Evolutionary conservation across 2,113 vertebrate genomes (phyloP).

Genomic region (Gyps fulvus): DNA sequence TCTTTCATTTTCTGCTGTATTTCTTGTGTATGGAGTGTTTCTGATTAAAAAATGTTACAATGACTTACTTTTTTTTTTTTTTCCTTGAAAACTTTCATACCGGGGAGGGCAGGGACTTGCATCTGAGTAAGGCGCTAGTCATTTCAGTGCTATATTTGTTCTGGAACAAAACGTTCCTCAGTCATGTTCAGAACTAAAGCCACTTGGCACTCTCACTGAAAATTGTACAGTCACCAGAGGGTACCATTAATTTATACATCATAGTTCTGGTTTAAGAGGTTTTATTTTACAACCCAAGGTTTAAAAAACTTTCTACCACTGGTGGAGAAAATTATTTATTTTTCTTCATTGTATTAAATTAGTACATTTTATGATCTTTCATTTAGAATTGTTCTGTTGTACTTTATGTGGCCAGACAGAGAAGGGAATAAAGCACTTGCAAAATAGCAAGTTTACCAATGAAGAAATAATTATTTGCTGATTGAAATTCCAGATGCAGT

Average conservation of each 20-base stretch:
- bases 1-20: not conserved
- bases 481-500: not conserved
- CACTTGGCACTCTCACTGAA: not conserved
- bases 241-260: not conserved
- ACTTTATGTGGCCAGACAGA: not conserved
- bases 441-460: not conserved
- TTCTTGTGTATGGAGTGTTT: not conserved
- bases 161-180: not conserved
- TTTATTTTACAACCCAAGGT: not conserved
- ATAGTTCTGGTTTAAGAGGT: not conserved
- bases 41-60: not conserved
- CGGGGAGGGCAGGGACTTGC: accelerated
- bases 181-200: not conserved
- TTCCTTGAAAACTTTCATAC: not conserved
- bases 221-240: not conserved
- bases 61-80: not conserved
- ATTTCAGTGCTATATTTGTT: not conserved
- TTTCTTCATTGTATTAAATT: not conserved
- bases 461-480: not conserved
- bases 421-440: not conserved
- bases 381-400: not conserved
- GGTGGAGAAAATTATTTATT: not conserved
- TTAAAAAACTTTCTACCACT: not conserved
- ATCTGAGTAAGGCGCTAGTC: not conserved
- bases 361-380: not conserved